Conservation (phyloP, 2,888 invertebrate species). For the Drosophila siamana region DNA sequence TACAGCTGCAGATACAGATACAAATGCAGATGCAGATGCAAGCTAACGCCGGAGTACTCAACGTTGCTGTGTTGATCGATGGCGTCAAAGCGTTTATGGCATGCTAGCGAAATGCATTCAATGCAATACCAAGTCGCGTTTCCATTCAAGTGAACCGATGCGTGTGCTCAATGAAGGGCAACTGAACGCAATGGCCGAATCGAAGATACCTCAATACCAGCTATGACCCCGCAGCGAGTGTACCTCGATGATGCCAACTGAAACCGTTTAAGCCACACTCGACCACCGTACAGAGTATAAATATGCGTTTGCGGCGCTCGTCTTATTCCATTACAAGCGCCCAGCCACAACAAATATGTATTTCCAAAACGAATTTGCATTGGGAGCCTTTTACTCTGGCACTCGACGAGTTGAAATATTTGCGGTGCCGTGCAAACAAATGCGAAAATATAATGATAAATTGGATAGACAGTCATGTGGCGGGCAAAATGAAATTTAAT, state of each 20-base stretch:
- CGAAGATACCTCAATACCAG: neutral
- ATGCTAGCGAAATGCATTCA: slow-evolving; percentile 40
- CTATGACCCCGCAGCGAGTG: too few species aligned
- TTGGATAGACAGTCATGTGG: slow-evolving; percentile 4
- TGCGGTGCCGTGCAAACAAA: slow-evolving; percentile 47
- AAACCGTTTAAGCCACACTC: neutral
- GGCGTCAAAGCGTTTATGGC: slow-evolving; percentile 71
- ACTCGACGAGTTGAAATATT: slow-evolving; percentile 51
- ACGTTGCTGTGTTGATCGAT: slow-evolving; percentile 49
- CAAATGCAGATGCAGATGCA: slow-evolving; percentile 11
- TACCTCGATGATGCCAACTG: too few species aligned
- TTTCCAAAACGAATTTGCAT: slow-evolving; percentile 57
- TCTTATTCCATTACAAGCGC: neutral
- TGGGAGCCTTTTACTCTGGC: slow-evolving; percentile 37
- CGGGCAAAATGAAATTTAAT: slow-evolving; percentile 44
- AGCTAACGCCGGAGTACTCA: slow-evolving; percentile 34
- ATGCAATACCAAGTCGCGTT: slow-evolving; percentile 55
- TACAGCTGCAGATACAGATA: slow-evolving; percentile 1
- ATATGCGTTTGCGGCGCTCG: slow-evolving; percentile 24
- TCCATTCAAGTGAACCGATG: slow-evolving; percentile 69
- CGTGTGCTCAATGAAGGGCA: slow-evolving; percentile 56
- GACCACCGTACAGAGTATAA: slow-evolving; percentile 10
- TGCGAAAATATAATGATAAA: slow-evolving; percentile 45
- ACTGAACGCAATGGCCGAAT: neutral
- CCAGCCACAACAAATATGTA: slow-evolving; percentile 49